phyloP scores from a whole-genome alignment of 2,797 vertebrate genomes.

The Notolabrus celidotus region DNA sequence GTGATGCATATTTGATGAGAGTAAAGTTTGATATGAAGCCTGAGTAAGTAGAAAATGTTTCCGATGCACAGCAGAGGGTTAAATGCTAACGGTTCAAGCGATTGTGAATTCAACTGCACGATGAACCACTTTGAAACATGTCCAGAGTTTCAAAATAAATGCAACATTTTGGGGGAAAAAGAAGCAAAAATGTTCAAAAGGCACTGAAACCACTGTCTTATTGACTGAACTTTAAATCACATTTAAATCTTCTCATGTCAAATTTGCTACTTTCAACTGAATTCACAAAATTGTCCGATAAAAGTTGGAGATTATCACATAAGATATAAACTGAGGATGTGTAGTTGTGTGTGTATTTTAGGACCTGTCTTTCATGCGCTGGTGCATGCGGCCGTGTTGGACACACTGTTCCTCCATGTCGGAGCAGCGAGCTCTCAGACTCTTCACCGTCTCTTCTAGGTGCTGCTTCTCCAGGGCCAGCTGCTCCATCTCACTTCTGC shows the following conservation, averaged over 20 bases:
- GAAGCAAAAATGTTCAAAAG: background rate
- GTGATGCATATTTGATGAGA: constrained; percentile 2
- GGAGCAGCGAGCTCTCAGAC: constrained; percentile 87
- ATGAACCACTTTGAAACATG: background rate
- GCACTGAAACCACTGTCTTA: background rate
- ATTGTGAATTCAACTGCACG: background rate
- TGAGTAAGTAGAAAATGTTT: constrained; percentile 8
- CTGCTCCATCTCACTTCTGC: constrained; percentile 88
- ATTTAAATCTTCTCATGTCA: too few species aligned
- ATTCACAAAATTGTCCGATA: background rate
- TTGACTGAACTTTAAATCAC: background rate
- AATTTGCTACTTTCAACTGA: background rate
- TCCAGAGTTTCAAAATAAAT: background rate
- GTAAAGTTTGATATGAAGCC: constrained; percentile 4
- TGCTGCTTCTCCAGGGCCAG: constrained; percentile 90
- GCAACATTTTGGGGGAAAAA: background rate
- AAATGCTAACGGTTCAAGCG: background rate
- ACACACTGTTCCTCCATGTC: constrained; percentile 93
- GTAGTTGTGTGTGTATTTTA: constrained; percentile 12
- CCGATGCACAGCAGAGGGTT: constrained; percentile 29
- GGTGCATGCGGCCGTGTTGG: constrained; percentile 92
- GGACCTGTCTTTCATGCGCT: constrained; percentile 94
- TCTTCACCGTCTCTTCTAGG: constrained; percentile 86
- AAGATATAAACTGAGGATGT: background rate
- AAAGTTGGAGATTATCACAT: background rate